Conservation (phyloP, 2,113 vertebrate species). For the Urocitellus parryii region DNA sequence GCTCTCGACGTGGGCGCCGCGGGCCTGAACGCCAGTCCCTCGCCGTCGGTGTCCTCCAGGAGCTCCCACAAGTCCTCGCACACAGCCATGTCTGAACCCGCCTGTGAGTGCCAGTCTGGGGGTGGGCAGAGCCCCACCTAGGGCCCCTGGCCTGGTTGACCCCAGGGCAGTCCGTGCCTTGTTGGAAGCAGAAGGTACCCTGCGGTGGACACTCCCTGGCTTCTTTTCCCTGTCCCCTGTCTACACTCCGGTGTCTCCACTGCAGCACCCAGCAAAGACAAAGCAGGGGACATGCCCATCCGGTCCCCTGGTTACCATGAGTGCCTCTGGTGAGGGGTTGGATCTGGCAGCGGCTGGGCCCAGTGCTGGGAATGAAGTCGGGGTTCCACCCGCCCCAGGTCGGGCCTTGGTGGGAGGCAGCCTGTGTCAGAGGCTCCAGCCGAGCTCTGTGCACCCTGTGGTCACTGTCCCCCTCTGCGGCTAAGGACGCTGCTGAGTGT, state of each 20-base stretch:
- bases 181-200: neutral
- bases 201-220: neutral
- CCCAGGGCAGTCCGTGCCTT: neutral
- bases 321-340: neutral
- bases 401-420: neutral
- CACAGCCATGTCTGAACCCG: slow-evolving; percentile 85
- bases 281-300: rapidly evolving
- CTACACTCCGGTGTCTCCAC: rapidly evolving
- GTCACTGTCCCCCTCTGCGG: neutral
- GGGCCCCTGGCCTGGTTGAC: neutral
- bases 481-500: neutral
- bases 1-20: slow-evolving; percentile 85
- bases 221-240: neutral
- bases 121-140: too few relatives aligned
- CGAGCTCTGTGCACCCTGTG: rapidly evolving
- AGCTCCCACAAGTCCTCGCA: slow-evolving; percentile 88
- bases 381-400: neutral
- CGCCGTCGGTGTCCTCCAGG: slow-evolving; percentile 87
- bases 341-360: neutral
- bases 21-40: slow-evolving; percentile 84
- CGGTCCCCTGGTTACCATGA: neutral
- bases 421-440: neutral
- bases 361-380: rapidly evolving
- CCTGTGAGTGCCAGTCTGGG: slow-evolving; percentile 82
- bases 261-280: rapidly evolving